Percentiles rank a stretch among this genome's conserved stretches.
Conservation (phyloP, 2,113 vertebrate genomes). For the Leptobrachium leishanense region DNA sequence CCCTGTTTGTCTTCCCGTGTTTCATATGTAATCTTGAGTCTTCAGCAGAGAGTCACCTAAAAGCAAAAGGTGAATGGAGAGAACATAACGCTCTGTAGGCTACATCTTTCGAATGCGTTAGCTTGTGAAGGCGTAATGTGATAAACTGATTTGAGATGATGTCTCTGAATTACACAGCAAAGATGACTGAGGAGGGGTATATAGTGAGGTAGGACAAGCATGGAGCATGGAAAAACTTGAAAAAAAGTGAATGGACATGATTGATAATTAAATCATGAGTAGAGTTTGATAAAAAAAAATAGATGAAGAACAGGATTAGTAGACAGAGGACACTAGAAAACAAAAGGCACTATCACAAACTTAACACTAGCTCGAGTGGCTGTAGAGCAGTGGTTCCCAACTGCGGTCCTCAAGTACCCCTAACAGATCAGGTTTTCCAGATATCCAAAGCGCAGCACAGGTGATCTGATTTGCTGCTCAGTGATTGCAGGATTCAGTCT, state of each 20-base stretch:
- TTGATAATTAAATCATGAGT: no score
- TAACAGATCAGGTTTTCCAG: no score
- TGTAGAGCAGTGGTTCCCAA: no score
- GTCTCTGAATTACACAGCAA: constrained; percentile 6
- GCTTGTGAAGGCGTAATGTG: constrained; percentile 4
- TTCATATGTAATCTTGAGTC: constrained; percentile 10
- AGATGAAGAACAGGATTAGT: not conserved
- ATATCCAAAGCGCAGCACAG: no score
- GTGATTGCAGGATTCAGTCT: no score
- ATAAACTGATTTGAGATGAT: constrained; percentile 17
- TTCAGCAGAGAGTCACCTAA: constrained; percentile 23
- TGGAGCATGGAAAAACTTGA: constrained; percentile 6
- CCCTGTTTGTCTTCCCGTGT: constrained; percentile 10
- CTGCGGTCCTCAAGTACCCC: no score
- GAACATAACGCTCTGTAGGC: constrained; percentile 19
- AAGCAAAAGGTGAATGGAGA: constrained; percentile 26
- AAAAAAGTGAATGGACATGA: not conserved
- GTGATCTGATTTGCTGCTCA: no score
- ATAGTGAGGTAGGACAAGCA: not conserved
- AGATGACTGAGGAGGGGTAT: not conserved
- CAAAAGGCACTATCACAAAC: no score
- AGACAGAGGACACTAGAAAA: not conserved
- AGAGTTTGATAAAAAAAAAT: no score
- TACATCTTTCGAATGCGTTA: constrained; percentile 18
- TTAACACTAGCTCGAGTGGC: no score